Conservation (phyloP, 1,140 invertebrate genomes). For the Charaxes varanes region DNA sequence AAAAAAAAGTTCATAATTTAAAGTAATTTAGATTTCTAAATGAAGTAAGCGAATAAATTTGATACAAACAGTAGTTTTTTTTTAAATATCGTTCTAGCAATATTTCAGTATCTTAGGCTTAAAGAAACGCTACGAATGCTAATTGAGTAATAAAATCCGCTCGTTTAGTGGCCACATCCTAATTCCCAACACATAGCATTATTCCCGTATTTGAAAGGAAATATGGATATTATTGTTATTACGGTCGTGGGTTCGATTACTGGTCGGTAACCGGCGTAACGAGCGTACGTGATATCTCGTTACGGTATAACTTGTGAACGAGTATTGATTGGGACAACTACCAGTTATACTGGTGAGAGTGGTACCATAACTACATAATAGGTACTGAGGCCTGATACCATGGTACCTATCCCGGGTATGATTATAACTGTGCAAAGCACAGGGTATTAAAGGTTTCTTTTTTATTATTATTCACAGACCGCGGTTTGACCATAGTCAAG, state of each 20-base stretch:
- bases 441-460: too few relatives aligned
- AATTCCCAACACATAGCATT: conserved; percentile 42
- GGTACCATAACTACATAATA: conserved; percentile 3
- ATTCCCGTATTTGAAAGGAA: conserved; percentile 25
- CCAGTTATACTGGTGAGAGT: conserved; percentile 9
- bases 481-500: too few relatives aligned
- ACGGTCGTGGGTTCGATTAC: conserved; percentile 33
- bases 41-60: too few relatives aligned
- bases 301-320: conserved; percentile 24
- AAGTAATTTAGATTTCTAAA: too few relatives aligned
- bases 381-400: conserved; percentile 1
- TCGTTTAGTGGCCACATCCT: conserved; percentile 36
- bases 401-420: not conserved
- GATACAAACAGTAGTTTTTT: too few relatives aligned
- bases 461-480: too few relatives aligned
- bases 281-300: conserved; percentile 24
- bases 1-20: too few relatives aligned
- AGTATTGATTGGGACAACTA: conserved; percentile 25
- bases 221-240: conserved; percentile 34
- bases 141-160: conserved; percentile 19
- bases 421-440: conserved; percentile 8
- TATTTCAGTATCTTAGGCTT: too few relatives aligned
- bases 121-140: too few relatives aligned
- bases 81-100: too few relatives aligned
- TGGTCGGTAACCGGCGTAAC: conserved; percentile 26